phyloP scores from a whole-genome alignment of 2,888 invertebrate species.

The Patella depressa region DNA sequence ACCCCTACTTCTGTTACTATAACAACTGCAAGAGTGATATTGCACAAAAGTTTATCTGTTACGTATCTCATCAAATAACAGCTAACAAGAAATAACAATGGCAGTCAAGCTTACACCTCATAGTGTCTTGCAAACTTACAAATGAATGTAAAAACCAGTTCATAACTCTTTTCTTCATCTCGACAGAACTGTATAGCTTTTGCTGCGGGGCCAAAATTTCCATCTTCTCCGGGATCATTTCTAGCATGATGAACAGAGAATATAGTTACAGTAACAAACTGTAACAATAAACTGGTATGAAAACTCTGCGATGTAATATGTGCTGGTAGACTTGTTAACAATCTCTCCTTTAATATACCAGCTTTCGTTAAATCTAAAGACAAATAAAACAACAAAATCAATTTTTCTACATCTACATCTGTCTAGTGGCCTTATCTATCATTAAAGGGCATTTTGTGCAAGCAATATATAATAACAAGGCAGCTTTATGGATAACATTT shows the following conservation, averaged over 20 bases:
- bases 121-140: constrained; percentile 71
- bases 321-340: constrained; percentile 81
- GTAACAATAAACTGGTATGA: constrained; percentile 81
- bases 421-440: background rate
- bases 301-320: constrained; percentile 85
- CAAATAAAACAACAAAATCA: background rate
- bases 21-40: no score
- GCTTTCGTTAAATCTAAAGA: constrained; percentile 76
- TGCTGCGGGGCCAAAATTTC: constrained; percentile 20
- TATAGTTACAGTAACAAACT: constrained; percentile 84
- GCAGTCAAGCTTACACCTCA: no score
- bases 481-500: no score
- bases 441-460: no score
- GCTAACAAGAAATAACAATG: no score
- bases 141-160: constrained; percentile 77
- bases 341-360: constrained; percentile 76
- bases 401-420: background rate
- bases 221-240: constrained; percentile 38
- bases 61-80: no score
- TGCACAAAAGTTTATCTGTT: no score
- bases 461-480: no score
- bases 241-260: constrained; percentile 76
- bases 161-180: constrained; percentile 76
- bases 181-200: constrained; percentile 71
- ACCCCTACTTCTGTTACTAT: no score